Percentiles rank a stretch among this genome's conserved stretches.
phyloP scores from a whole-genome alignment of 2,888 invertebrate species.

The Nesidiocoris tenuis region DNA sequence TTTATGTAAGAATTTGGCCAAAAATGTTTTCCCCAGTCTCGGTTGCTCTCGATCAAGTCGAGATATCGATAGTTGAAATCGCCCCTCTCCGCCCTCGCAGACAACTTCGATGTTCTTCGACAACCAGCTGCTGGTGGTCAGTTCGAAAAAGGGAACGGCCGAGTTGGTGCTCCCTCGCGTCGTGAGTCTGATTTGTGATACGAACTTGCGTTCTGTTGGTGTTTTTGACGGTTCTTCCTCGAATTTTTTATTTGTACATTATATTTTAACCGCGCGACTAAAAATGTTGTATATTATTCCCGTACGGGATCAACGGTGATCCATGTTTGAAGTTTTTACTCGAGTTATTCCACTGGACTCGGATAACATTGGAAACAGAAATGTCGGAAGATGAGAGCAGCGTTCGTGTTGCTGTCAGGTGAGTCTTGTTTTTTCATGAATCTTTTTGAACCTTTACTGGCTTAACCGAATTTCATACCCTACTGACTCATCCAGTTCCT shows the following conservation, averaged over 20 bases:
- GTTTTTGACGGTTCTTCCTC: no score
- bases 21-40: no score
- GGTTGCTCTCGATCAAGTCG: no score
- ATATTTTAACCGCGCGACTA: not conserved
- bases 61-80: not conserved
- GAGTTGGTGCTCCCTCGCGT: not conserved
- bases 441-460: not conserved
- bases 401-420: conserved; percentile 33
- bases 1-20: no score
- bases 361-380: not conserved
- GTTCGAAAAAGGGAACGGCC: not conserved
- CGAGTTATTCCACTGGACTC: not conserved
- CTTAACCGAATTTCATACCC: no score
- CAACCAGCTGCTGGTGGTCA: not conserved
- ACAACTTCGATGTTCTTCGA: not conserved
- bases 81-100: not conserved
- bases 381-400: conserved; percentile 31
- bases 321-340: not conserved
- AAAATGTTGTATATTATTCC: not conserved
- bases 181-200: not conserved
- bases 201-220: not conserved
- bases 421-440: not conserved
- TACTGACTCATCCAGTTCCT: no score
- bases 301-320: not conserved
- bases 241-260: no score